Base-by-base conservation (phyloP, 2,797 vertebrate genomes). In the Helicolenus hilgendorfi region DNA sequence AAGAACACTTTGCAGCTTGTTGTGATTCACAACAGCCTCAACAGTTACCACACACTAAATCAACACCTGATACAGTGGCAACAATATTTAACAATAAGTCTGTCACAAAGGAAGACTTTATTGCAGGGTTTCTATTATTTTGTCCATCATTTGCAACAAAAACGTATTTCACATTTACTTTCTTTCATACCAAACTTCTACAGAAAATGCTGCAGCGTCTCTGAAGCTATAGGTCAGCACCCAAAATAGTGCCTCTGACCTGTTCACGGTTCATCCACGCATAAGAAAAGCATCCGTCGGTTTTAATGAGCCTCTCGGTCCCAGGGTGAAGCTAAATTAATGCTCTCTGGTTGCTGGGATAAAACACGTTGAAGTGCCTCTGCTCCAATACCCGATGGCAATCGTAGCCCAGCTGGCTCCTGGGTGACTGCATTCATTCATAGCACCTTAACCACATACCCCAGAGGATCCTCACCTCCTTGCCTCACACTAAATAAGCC, bases 401-500 rank as follows among this genome's bases (percentile, higher is more conserved):
- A n/a, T 35, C 68, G 65, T 55, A 70, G 70, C 56, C 33, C 59
- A 75, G 82, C 29, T 72, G 58, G 81, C 77, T 85, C 71, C 75
- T 38, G 67, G 78, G 79, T 70, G 55, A 74, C 76, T 79, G 86
- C 89, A 79, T 91, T 77, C 65, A 83, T 86, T 89, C 91, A 87
- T 75, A 88, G 76, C 84, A 79, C 78, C 81, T 89, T 83, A 92
- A 81, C 72, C 85, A 76, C 72, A 70, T 26, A 83, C 77, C 87
- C 81, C 55, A 72, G 73, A 91, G 86, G 86, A 88, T 63, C 22
- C 64, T 82, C 77, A 85, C 82, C 88, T 88, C 59, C 79, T 88
- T 77, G 26, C 74, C 82, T 83, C 59, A 76, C 81, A 81, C 76
- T 94, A 80, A 93, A 94, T 85, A 90, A 93, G 84, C 45, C 72